phyloP scores from a whole-genome alignment of 2,113 vertebrate genomes.

The Ochotona curzoniae region DNA sequence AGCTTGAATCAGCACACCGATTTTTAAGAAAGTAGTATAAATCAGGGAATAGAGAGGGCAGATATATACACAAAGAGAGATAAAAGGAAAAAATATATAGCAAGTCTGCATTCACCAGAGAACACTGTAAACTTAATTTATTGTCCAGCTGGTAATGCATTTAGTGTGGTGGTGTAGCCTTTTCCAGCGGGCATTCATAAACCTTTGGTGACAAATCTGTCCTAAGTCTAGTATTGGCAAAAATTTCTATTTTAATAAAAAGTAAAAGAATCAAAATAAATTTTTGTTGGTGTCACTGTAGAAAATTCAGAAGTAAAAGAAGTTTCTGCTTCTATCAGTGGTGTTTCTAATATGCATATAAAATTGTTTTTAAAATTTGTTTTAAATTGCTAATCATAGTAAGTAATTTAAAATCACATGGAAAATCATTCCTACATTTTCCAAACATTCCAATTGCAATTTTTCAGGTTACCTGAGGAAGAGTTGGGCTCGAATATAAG shows the following conservation, averaged over 20 bases:
- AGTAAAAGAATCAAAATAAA: conserved; percentile 15
- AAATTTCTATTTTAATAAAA: conserved; percentile 42
- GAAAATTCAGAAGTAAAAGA: conserved; percentile 27
- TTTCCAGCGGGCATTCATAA: not conserved
- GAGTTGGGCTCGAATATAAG: not conserved
- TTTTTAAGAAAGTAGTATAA: conserved; percentile 6
- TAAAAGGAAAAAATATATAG: conserved; percentile 40
- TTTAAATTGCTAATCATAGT: not conserved
- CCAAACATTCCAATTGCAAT: not conserved
- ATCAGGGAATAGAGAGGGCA: not conserved
- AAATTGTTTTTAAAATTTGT: too few relatives aligned
- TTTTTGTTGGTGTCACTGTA: not conserved
- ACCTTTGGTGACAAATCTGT: not conserved
- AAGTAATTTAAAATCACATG: not conserved
- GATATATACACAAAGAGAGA: conserved; percentile 51
- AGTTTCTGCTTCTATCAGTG: not conserved
- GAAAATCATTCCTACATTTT: not conserved
- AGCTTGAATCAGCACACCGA: not conserved
- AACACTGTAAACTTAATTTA: conserved; percentile 40
- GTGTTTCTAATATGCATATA: not conserved
- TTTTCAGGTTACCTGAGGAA: not conserved
- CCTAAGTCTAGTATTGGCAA: not conserved
- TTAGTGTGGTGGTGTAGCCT: not conserved
- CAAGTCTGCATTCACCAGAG: not conserved
- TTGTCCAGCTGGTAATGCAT: not conserved